phyloP scores from a whole-genome alignment of 2,113 vertebrate species.

The Rhipidura dahli region DNA sequence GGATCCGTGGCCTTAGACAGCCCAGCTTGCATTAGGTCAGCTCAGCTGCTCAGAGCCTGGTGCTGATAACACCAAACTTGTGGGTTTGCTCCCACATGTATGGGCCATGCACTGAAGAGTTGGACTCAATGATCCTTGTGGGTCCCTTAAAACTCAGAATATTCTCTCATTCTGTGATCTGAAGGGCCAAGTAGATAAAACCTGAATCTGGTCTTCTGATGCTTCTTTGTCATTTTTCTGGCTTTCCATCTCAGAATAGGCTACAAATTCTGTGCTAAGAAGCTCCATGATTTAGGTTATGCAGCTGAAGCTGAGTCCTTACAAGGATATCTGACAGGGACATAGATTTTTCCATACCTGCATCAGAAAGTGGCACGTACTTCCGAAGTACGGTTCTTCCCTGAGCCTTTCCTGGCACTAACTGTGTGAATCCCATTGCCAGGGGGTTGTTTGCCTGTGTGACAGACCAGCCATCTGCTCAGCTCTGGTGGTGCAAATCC shows the following conservation, averaged over 20 bases:
- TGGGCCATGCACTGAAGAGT: neutral
- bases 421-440: neutral
- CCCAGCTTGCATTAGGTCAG: neutral
- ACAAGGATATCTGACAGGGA: neutral
- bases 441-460: neutral
- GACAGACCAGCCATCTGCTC: neutral
- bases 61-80: neutral
- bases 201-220: neutral
- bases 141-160: neutral
- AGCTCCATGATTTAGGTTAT: neutral
- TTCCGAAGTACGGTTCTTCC: neutral
- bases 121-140: neutral
- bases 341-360: neutral
- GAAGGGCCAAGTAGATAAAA: neutral
- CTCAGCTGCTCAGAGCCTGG: neutral
- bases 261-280: neutral
- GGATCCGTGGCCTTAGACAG: neutral
- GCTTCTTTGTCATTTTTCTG: neutral
- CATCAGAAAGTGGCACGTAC: accelerated
- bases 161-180: neutral
- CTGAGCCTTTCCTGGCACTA: neutral
- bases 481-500: neutral
- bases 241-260: neutral
- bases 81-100: neutral
- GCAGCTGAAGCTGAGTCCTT: neutral